Evolutionary conservation across 1,140 invertebrate species (phyloP), one percentile per base, ranked within the genome.

Genomic region (Microplitis mediator): DNA sequence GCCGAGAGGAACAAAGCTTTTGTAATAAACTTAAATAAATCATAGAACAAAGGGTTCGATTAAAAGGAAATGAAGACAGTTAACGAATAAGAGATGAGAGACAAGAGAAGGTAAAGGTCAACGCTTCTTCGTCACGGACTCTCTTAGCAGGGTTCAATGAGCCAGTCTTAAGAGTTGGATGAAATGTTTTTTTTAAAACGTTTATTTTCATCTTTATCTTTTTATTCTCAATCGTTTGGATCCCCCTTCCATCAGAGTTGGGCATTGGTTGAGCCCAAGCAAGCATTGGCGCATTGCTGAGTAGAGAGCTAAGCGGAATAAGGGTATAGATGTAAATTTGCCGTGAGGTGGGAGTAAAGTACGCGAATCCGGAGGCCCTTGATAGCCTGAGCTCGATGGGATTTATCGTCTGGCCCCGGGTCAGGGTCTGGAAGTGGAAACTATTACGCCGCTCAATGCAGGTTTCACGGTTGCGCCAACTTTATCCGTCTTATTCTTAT

Each of bases 381-480:
- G 65, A 64, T 73, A 63, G 39, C 65, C 50, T 45, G 14, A 39
- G 68, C 67, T 54, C 51, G 50, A 60, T 71, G 67, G 68, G 73
- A 74, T 74, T 74, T 74, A 74, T 74, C 73, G 73, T 66, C 50
- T 71, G 73, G 69, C 73, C 73, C 69, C 69, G 73, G 73, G 73
- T 71, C 69, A 71, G 69, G 63, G 50, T 58, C 73, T 71, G 39
- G 58, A 68, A 74, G 69, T 74, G 64, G 73, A 74, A 74, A 74
- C 73, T 71, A 74, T 74, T 74, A 74, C 73, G 63, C 72, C 31
- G 39, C 63, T 74, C 72, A 64, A 64, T 64, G 45, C 45, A 52
- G 65, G 65, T 39, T 54, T 52, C 51, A 67, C 65, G 65, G 65
- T 67, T 67, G 65, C 60, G 60, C 60, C 39, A 50, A 50, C 16